These are phyloP conservation scores for Verasper variegatus DNA, from an alignment of 2,113 vertebrate genomes.

Conservation along the genomic window DNA sequence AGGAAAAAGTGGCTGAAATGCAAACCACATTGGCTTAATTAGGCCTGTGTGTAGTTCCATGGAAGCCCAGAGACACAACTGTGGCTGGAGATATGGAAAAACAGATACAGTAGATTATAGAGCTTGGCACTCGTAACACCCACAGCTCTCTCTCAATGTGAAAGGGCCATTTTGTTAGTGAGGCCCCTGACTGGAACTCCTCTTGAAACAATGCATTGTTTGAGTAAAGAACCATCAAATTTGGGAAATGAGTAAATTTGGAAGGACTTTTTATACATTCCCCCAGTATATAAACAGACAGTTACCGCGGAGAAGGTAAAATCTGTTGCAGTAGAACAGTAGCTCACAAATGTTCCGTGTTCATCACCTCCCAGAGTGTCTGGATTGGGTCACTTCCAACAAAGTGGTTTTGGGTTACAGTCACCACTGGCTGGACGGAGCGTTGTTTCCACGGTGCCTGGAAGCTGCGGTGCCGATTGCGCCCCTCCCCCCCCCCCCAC, in stretches of 20 bases:
- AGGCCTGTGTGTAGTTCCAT: slow-evolving; percentile 39
- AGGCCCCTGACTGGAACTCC: slow-evolving; percentile 25
- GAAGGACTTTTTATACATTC: slow-evolving; percentile 11
- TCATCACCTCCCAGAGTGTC: slow-evolving; percentile 65
- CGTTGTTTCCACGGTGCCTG: slow-evolving; percentile 66
- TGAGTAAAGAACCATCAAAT: slow-evolving; percentile 23
- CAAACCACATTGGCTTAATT: slow-evolving; percentile 58
- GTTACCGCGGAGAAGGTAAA: slow-evolving; percentile 38
- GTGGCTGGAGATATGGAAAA: slow-evolving; percentile 72
- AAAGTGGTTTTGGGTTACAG: slow-evolving; percentile 54
- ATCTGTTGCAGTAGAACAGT: slow-evolving; percentile 38
- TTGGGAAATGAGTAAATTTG: slow-evolving; percentile 18
- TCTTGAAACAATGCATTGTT: slow-evolving; percentile 32
- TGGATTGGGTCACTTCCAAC: slow-evolving; percentile 61
- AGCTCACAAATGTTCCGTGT: slow-evolving; percentile 54
- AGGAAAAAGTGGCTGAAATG: slow-evolving; percentile 41
- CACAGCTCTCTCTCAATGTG: slow-evolving; percentile 45
- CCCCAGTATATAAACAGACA: no score
- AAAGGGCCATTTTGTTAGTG: slow-evolving; percentile 58
- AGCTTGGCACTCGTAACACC: slow-evolving; percentile 63
- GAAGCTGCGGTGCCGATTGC: slow-evolving; percentile 53
- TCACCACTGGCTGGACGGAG: slow-evolving; percentile 49
- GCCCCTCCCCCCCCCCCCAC: slow-evolving; percentile 42
- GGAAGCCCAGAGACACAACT: slow-evolving; percentile 53
- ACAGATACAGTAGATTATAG: slow-evolving; percentile 68